Base-by-base conservation (phyloP, 2,113 vertebrate species). In the Phyllopteryx taeniolatus region DNA sequence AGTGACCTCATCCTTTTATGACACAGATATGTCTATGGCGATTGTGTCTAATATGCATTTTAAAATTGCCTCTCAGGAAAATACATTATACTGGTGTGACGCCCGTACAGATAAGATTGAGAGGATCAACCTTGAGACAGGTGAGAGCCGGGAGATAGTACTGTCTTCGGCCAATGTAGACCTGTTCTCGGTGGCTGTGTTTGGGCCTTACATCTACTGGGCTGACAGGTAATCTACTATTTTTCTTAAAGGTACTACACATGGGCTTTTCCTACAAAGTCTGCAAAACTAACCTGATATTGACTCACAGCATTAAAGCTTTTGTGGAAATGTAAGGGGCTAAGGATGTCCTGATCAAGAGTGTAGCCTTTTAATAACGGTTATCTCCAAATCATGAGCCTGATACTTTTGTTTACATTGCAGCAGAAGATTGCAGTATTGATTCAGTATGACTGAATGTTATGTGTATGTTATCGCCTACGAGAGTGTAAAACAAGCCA, bases 181-280 rank as follows among this genome's bases (percentile, higher is more conserved):
- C 93, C 93, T 98, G 91, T 99, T 99, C 93, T 98, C 98, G 15
- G 94, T 99, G 49, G 93, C 96, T 3, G 96, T 99, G 94, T 99
- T 98, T 66, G 98, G 98, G 82, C 95, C 96, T 92, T 99, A 98
- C 93, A 98, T 99, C 94, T 99, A 99, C 94, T 99, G 98, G 98
- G 98, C 97, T 97, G 98, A 99, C 96, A 99, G 98, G 98, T 99
- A 97, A 97, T 96, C 96, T 94, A 94, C 95, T 96, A 91, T 95
- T 94, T 63, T 95, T 92, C 92, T 90, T 94, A 91, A 94, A 91
- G 90, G 90, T 93, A 93, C 75, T 5, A 71, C 75, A 42, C 82
- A 74, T 70, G 71, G 2, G 73, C 77, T 53, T 91, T 73, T 69
- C 86, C 91, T 92, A 88, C 77, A 74, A 91, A 91, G 81, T 87